Base-by-base conservation (phyloP, 2,797 vertebrate genomes). In the Gallirallus australis region DNA sequence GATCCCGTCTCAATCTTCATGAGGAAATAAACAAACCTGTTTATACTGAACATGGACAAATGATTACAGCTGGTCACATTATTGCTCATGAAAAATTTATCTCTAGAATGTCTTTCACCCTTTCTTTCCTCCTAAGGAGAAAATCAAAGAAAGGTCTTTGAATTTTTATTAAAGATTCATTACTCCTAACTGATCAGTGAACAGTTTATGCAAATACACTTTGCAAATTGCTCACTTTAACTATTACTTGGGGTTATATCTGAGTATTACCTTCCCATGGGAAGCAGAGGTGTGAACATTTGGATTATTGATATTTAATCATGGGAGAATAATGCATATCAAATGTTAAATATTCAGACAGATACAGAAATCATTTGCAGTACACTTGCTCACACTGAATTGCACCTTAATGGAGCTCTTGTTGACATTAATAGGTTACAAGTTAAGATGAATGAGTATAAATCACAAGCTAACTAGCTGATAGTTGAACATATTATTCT, bases 111-210 rank as follows among this genome's bases (percentile, higher is more conserved):
- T 61, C 84, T 95, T 94, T 94, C 61, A 78, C 92, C 79, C 39
- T 91, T 87, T 86, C 20, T 85, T 77, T 89, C 59, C 50, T 94
- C 59, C 33, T 65, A 84, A 86, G 66, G n/a, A 95, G 71, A 92
- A 94, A 96, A 93, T 91, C 48, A 89, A 73, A 94, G 57, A 82
- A 90, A 65, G 15, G 47, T 12, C 52, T 95, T 91, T 90, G 86
- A 92, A 71, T 93, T 95, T 92, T 90, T 92, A 81, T 93, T 89
- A 93, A 91, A 83, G 76, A 93, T 91, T 96, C 82, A 92, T 93
- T 91, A 72, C 61, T 92, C 47, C 24, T 79, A 91, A 84, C 79
- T 90, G 82, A 91, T 90, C 79, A 95, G 82, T 48, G 86, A 96
- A 95, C 81, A 89, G 71, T 89, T 90, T 92, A 94, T 93, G 92